A percentile compares a stretch with the other conserved stretches of the same genome.
These are phyloP conservation scores for Cybosia mesomella DNA, from an alignment of 2,888 invertebrate genomes.

Conservation along the genomic window DNA sequence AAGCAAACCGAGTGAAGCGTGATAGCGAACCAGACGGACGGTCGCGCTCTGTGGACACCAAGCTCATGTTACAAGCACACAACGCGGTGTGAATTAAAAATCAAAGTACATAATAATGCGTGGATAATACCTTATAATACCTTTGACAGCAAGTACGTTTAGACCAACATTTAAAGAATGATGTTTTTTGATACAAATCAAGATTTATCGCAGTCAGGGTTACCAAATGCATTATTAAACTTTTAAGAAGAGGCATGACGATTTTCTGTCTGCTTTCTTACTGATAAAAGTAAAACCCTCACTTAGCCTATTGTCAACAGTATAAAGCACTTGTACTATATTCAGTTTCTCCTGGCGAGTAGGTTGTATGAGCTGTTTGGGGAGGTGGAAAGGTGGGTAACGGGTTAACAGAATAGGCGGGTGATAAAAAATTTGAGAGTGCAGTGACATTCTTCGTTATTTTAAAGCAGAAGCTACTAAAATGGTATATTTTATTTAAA, in stretches of 20 bases:
- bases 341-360: too few relatives aligned
- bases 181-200: neutral
- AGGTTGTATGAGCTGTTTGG: too few relatives aligned
- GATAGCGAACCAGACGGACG: conserved; percentile 62
- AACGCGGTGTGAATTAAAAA: conserved; percentile 72
- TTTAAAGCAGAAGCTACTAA: too few relatives aligned
- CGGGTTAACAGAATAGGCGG: too few relatives aligned
- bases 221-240: neutral
- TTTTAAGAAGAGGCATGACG: neutral
- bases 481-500: too few relatives aligned
- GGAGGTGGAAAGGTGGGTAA: too few relatives aligned
- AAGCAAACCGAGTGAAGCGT: conserved; percentile 56
- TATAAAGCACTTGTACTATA: too few relatives aligned
- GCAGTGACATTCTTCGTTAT: too few relatives aligned
- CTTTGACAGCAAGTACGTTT: neutral
- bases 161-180: neutral
- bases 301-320: too few relatives aligned
- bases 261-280: too few relatives aligned
- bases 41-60: conserved; percentile 69
- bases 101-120: conserved; percentile 46
- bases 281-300: too few relatives aligned
- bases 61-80: conserved; percentile 70
- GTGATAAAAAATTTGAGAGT: too few relatives aligned
- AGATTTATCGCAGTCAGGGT: neutral
- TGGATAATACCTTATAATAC: conserved; percentile 37